Base-by-base conservation (phyloP, 2,888 invertebrate species). In the Baccha elongata region DNA sequence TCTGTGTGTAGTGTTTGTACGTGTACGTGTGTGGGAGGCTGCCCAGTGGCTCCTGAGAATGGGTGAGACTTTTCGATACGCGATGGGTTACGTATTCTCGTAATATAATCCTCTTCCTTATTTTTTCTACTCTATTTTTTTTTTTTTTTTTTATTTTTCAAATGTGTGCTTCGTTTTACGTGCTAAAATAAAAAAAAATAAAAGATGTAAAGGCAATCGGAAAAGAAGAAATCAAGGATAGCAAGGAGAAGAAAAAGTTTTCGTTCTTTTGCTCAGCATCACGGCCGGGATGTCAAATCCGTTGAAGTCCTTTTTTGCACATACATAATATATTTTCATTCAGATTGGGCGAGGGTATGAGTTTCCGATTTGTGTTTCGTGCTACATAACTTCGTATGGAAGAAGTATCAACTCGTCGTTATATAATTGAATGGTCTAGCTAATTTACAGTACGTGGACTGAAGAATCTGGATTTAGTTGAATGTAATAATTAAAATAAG, bases 51-150 rank as follows among this genome's bases (percentile, higher is more conserved):
- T 26, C n/a, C 53, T 40, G 15, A 65, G 71, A 72, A 81, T 81
- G 81, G 81, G 71, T 76, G 71, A 76, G 81, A 81, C 76, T 81
- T 67, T 67, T 53, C 81, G 62, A 72, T 71, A 76, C 76, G 71
- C 71, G 65, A 71, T 81, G 76, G 69, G 60, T 71, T 81, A 76
- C 76, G 76, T 81, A 71, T 81, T 60, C 71, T 81, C 46, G 81
- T 76, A 60, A 81, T 65, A 69, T 68, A 74, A 58, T 81, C 52
- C 50, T 71, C 35, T 48, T 67, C 37, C 44, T 81, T n/a, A 21
- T 46, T 46, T 60, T 35, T 52, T 32, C 11, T 46, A 21, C 21
- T 15, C 40, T 55, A 13, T 29, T 23, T 26, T 50, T 19, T 37
- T 29, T 3, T 32, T 67, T 74, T 58, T 67, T 29, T 46, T 67